Base-by-base conservation (phyloP, 2,888 invertebrate species). In the Acronicta alni region DNA sequence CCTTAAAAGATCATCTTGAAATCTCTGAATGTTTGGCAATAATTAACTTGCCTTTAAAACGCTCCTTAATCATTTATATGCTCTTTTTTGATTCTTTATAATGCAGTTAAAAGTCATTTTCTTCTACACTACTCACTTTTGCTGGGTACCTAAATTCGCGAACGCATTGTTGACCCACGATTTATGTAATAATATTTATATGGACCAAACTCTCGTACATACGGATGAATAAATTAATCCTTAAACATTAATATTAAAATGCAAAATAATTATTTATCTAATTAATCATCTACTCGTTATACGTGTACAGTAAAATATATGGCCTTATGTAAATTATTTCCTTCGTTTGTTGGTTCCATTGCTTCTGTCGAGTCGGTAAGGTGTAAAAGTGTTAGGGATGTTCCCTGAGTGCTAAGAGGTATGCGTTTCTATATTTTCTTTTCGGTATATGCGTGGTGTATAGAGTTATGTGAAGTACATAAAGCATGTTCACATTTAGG, bases 141-240 rank as follows among this genome's bases (percentile, higher is more conserved):
- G 85, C 88, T 90, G 93, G 80, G 84, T 86, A 80, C 85, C 88
- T 89, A 86, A 86, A 83, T 69, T 67, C 71, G 84, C 85, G 86
- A 85, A 83, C 80, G 82, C 73, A 85, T 86, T 84, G 84, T 77
- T 71, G 62, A 84, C 82, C 75, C 83, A 87, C 88, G 79, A 90
- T 89, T 88, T 86, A 92, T 86, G 90, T 92, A 92, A 91, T 91
- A 92, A 92, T 92, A 89, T 89, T 92, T 90, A 88, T 92, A 94
- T 94, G 94, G 94, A 94, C 94, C 94, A 94, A 94, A 92, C 91
- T 92, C 91, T 92, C 92, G 88, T 93, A 89, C 91, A 89, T 92
- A 91, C 86, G 91, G 91, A 93, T 88, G 85, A 89, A 93, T 88
- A 85, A 89, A 92, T 92, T 90, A 90, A 89, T 89, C 92, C 92